These are phyloP conservation scores for Ginglymostoma cirratum DNA, from an alignment of 2,113 vertebrate species.

Conservation along the genomic window DNA sequence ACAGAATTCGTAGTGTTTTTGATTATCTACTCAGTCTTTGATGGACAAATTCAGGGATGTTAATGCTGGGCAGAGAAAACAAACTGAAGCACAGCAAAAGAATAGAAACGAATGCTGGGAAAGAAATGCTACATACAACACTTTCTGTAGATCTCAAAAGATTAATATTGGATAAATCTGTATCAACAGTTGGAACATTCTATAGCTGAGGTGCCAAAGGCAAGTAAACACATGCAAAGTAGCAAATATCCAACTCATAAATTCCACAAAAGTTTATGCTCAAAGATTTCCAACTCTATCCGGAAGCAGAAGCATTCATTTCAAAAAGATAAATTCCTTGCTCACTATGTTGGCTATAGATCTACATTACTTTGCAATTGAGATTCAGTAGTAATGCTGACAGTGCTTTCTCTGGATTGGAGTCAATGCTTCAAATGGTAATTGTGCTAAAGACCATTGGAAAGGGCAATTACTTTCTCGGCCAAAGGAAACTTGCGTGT, in stretches of 20 bases:
- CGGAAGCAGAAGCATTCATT: neutral
- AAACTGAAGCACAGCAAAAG: neutral
- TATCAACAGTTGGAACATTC: neutral
- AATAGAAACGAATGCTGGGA: neutral
- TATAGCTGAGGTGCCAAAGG: neutral
- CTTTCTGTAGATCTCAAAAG: neutral
- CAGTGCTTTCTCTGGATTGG: neutral
- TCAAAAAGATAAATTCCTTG: neutral
- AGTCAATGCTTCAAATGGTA: neutral
- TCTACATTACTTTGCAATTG: neutral
- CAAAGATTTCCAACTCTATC: neutral
- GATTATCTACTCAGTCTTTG: neutral
- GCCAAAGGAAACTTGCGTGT: neutral
- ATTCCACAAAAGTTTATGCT: neutral
- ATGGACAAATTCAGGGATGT: neutral
- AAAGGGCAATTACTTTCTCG: neutral
- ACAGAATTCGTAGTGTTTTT: neutral
- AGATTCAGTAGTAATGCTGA: neutral
- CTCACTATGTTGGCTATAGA: neutral
- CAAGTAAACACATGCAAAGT: neutral
- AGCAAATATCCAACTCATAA: neutral
- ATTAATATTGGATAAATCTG: neutral
- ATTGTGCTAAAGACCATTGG: neutral
- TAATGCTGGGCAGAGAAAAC: neutral
- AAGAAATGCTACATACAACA: neutral